Evolutionary conservation across 2,113 vertebrate species (phyloP).

Genomic region (Agelaius phoeniceus): DNA sequence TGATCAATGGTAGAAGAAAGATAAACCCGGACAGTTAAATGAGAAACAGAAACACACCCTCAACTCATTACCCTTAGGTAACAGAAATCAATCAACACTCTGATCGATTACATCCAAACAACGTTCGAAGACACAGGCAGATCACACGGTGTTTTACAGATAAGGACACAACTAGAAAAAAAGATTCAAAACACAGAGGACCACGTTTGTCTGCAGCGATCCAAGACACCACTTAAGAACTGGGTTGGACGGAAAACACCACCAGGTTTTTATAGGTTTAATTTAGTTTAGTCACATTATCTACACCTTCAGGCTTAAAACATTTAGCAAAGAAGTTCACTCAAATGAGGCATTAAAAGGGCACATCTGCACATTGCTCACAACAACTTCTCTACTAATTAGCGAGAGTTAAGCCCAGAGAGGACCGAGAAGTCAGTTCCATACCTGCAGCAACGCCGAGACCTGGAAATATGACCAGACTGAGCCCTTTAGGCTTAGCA

Average conservation of each 20-base stretch:
- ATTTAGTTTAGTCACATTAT: too few species aligned
- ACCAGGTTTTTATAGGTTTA: not conserved
- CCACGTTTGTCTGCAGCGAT: not conserved
- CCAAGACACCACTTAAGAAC: not conserved
- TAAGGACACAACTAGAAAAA: not conserved
- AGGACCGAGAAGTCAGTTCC: not conserved
- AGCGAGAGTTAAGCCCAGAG: fast-evolving
- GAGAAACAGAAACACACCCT: not conserved
- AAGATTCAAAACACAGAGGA: not conserved
- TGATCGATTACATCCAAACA: not conserved
- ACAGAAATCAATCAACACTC: not conserved
- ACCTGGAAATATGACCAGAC: not conserved
- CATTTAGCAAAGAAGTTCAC: not conserved
- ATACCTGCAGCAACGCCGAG: not conserved
- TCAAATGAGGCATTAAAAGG: not conserved
- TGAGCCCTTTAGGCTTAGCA: not conserved
- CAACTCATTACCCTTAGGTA: not conserved
- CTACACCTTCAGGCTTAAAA: not conserved
- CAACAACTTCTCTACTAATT: not conserved
- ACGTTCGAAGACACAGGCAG: fast-evolving
- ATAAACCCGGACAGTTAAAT: not conserved
- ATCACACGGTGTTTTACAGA: not conserved
- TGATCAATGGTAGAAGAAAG: not conserved
- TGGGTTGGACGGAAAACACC: not conserved
- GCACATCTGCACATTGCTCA: not conserved